Evolutionary conservation across 2,888 invertebrate species (phyloP).

Genomic region (Tenthredo scrophulariae): DNA sequence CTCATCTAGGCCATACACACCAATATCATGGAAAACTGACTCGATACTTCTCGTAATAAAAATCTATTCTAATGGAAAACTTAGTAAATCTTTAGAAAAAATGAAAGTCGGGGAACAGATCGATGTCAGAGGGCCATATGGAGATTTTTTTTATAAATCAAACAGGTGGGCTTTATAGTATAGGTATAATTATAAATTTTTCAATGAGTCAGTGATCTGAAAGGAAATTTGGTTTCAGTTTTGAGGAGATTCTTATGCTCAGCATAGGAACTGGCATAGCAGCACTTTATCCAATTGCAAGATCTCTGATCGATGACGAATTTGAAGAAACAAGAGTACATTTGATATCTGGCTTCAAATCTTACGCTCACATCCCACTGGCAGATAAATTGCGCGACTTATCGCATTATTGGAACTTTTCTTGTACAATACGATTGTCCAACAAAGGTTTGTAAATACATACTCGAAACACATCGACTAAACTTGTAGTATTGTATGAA

Average conservation of each 20-base stretch:
- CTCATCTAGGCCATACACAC: conserved; percentile 71
- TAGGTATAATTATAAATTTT: conserved; percentile 5
- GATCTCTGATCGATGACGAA: conserved; percentile 69
- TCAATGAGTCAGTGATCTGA: conserved; percentile 4
- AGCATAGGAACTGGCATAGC: conserved; percentile 74
- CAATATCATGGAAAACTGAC: conserved; percentile 68
- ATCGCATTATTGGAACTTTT: conserved; percentile 74
- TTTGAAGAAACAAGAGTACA: conserved; percentile 71
- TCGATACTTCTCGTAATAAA: conserved; percentile 69
- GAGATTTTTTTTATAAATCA: conserved; percentile 69
- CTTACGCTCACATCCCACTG: conserved; percentile 67
- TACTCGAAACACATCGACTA: neutral
- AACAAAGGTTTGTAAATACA: conserved; percentile 60
- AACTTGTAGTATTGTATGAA: neutral
- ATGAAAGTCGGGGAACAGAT: conserved; percentile 65
- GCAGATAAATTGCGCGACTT: conserved; percentile 68
- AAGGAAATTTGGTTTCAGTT: conserved; percentile 63
- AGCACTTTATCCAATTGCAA: conserved; percentile 71
- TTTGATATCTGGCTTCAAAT: conserved; percentile 69
- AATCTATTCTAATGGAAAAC: conserved; percentile 68
- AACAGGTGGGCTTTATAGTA: conserved; percentile 67
- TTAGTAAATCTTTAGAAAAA: conserved; percentile 66
- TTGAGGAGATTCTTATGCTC: conserved; percentile 70
- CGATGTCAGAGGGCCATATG: conserved; percentile 73
- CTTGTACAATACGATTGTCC: conserved; percentile 70